Evolutionary conservation across 2,888 invertebrate species (phyloP).

Genomic region (Clistopyga incitator): DNA sequence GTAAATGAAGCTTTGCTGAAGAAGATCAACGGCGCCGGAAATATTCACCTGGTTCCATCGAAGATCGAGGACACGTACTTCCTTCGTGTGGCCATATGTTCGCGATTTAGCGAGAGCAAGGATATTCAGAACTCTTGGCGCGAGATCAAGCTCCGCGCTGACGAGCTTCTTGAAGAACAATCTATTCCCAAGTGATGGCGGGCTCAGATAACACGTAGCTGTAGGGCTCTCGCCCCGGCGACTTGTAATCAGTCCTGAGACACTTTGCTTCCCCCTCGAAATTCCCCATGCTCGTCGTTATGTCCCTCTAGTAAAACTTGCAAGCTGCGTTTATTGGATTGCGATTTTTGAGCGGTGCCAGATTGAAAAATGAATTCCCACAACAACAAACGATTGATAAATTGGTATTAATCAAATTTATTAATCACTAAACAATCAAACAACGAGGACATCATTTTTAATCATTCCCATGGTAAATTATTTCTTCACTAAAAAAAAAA

Average conservation of each 20-base stretch:
- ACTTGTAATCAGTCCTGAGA: slow-evolving; percentile 82
- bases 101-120: slow-evolving; percentile 91
- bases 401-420: neutral
- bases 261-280: neutral
- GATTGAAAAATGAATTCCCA: neutral
- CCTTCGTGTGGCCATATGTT: slow-evolving; percentile 95
- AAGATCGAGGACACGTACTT: slow-evolving; percentile 94
- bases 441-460: neutral
- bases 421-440: slow-evolving; percentile 11
- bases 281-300: neutral
- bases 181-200: slow-evolving; percentile 83
- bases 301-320: neutral
- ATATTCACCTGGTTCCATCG: slow-evolving; percentile 96
- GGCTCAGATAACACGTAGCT: slow-evolving; percentile 81
- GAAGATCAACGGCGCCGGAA: slow-evolving; percentile 94
- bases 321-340: neutral
- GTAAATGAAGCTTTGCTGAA: slow-evolving; percentile 92
- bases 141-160: slow-evolving; percentile 91
- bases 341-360: neutral
- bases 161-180: slow-evolving; percentile 87
- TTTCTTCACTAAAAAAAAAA: neutral
- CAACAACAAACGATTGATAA: neutral
- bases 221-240: slow-evolving; percentile 78
- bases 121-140: slow-evolving; percentile 95
- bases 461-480: neutral